Evolutionary conservation across 2,888 invertebrate species (phyloP), one percentile per base, ranked within the genome.

Genomic region (Automeris io): DNA sequence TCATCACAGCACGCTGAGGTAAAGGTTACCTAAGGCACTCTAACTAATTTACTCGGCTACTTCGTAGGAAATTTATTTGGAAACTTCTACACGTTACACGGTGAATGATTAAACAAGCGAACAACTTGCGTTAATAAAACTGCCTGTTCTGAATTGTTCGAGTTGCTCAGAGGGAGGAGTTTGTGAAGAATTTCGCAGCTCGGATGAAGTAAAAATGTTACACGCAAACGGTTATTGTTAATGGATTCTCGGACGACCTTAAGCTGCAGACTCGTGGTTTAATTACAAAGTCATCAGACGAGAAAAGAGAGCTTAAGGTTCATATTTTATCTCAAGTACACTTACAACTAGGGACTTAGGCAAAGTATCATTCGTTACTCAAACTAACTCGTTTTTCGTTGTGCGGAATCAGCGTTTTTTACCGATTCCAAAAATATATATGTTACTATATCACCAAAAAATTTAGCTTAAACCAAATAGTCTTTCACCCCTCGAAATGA

Each of bases 31-130:
- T 55, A 53, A 61, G 51, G 54, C 59, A 56, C 58, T 61, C 52
- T 44, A 56, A 49, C 52, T 61, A 63, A 68, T 59, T 61, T 50
- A 60, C 57, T 53, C 24, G 45, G 53, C 49, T 57, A 54, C 54
- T 61, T 50, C 39, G 43, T 52, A 46, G 53, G 39, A 47, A 65
- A 66, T 70, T 67, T 69, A 68, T 70, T 62, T 60, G 48, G 51
- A 57, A 70, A 70, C 55, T 68, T 68, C 49, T 53, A 45, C 55
- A 60, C 53, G 61, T 61, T 60, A 59, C 60, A 52, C 49, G 42
- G 46, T 53, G 54, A 63, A 68, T 69, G 64, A 70, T 68, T 70
- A 63, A 67, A 65, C 58, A 61, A 57, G 51, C 44, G 49, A 62
- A 61, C 51, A 63, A 59, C 44, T 61, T 57, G 44, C 51, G 57